A percentile compares a stretch with the other conserved stretches of the same genome.
Conservation (phyloP, 53 echinoderm and acorn worm species). For the Apostichopus leukothele region DNA sequence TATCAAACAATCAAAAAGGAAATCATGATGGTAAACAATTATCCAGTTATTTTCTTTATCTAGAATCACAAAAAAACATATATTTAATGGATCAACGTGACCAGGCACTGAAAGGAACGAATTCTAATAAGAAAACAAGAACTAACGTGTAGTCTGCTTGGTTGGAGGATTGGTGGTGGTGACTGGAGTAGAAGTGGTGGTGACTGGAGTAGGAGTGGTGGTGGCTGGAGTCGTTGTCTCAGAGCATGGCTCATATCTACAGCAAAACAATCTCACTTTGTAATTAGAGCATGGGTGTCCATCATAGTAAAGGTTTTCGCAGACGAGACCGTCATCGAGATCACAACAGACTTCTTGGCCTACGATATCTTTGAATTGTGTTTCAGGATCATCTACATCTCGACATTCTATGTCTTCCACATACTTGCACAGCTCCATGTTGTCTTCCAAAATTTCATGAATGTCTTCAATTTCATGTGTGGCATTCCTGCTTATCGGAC, state of each 20-base stretch:
- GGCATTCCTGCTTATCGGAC: conserved; percentile 8
- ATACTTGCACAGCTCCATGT: conserved; percentile 36
- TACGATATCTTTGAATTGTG: conserved; percentile 18
- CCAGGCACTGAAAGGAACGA: too few species aligned
- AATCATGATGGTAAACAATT: too few species aligned
- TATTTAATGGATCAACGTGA: too few species aligned
- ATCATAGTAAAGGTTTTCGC: conserved; percentile 32
- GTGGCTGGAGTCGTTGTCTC: neutral
- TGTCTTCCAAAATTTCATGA: conserved; percentile 19
- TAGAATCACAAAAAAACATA: too few species aligned
- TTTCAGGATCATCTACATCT: neutral
- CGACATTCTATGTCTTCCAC: conserved; percentile 33
- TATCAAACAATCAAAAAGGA: too few species aligned
- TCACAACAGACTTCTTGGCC: conserved; percentile 43
- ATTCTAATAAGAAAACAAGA: neutral
- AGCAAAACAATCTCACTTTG: conserved; percentile 12
- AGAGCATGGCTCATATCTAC: conserved; percentile 23
- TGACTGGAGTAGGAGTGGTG: neutral
- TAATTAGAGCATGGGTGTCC: conserved; percentile 41
- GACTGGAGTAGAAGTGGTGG: neutral
- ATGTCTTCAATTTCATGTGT: conserved; percentile 47
- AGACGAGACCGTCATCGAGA: conserved; percentile 31
- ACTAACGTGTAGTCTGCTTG: neutral
- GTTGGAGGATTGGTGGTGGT: neutral
- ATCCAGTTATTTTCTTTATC: too few species aligned